phyloP scores from a whole-genome alignment of 2,113 vertebrate species.

The Bubalus kerabau region DNA sequence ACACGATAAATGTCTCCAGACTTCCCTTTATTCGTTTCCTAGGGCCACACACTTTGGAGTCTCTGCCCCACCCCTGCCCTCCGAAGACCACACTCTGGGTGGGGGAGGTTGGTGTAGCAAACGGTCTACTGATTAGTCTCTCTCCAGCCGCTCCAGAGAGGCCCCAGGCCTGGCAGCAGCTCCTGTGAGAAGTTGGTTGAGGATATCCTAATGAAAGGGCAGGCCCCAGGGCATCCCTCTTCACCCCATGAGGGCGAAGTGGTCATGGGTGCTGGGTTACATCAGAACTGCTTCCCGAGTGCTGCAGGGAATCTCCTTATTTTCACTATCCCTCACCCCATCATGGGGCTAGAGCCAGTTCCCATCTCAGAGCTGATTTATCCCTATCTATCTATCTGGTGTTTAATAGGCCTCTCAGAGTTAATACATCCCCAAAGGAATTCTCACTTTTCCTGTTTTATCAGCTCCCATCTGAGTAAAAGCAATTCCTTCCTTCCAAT shows the following conservation, averaged over 20 bases:
- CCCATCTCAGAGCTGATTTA: too few species aligned
- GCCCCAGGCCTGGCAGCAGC: background rate
- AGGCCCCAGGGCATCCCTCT: accelerated
- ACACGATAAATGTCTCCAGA: accelerated
- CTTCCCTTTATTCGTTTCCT: background rate
- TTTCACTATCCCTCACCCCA: background rate
- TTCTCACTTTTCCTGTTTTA: background rate
- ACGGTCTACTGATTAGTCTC: accelerated
- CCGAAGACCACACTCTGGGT: background rate
- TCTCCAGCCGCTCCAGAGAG: background rate
- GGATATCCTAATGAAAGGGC: background rate
- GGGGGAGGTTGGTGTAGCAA: background rate
- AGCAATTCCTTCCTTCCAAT: background rate
- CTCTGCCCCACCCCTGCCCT: background rate
- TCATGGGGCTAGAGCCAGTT: background rate
- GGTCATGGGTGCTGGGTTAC: background rate
- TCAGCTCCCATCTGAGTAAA: background rate
- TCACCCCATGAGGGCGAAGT: background rate
- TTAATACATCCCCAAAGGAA: background rate
- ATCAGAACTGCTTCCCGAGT: background rate
- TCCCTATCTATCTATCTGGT: background rate
- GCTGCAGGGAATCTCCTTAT: background rate
- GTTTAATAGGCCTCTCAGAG: background rate
- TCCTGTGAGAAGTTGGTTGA: background rate
- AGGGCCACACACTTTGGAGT: background rate